phyloP scores from a whole-genome alignment of 2,113 vertebrate species.

The Amphiprion ocellaris region DNA sequence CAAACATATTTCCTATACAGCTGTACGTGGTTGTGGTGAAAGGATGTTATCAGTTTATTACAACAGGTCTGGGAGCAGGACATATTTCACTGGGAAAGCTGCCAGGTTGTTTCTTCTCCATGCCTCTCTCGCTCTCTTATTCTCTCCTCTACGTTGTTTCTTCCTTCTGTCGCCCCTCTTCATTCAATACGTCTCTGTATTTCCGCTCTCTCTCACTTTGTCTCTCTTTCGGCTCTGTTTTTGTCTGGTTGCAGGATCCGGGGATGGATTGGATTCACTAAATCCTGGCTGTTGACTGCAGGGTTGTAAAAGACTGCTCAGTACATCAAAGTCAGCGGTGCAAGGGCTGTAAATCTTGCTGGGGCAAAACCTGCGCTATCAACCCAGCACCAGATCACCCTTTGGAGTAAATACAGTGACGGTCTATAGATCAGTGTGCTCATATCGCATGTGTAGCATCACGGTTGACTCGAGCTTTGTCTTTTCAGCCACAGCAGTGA shows the following conservation, averaged over 20 bases:
- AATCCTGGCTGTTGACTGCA: slow-evolving; percentile 50
- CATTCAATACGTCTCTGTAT: slow-evolving; percentile 7
- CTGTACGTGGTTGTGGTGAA: slow-evolving; percentile 38
- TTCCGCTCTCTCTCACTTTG: slow-evolving; percentile 16
- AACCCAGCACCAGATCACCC: slow-evolving; percentile 26
- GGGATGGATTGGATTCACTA: slow-evolving; percentile 43
- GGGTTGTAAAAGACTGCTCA: slow-evolving; percentile 52
- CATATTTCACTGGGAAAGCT: slow-evolving; percentile 42
- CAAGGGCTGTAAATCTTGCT: slow-evolving; percentile 49
- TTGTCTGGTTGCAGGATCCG: slow-evolving; percentile 29
- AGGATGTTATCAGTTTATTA: slow-evolving; percentile 55
- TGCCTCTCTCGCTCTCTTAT: slow-evolving; percentile 14
- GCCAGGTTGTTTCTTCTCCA: slow-evolving; percentile 29
- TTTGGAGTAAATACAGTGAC: slow-evolving; percentile 20
- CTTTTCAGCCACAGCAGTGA: slow-evolving; percentile 4
- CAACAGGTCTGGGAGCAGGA: slow-evolving; percentile 34
- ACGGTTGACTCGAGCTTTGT: not conserved
- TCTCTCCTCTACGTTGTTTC: slow-evolving; percentile 28
- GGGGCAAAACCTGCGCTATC: slow-evolving; percentile 47
- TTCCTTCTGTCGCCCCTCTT: slow-evolving; percentile 11
- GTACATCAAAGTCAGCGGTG: slow-evolving; percentile 69
- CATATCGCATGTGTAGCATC: not conserved
- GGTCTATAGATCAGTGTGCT: not conserved
- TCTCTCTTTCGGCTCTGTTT: slow-evolving; percentile 10
- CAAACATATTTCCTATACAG: slow-evolving; percentile 7